phyloP scores from a whole-genome alignment of 2,888 invertebrate genomes.

The Mamestra brassicae region DNA sequence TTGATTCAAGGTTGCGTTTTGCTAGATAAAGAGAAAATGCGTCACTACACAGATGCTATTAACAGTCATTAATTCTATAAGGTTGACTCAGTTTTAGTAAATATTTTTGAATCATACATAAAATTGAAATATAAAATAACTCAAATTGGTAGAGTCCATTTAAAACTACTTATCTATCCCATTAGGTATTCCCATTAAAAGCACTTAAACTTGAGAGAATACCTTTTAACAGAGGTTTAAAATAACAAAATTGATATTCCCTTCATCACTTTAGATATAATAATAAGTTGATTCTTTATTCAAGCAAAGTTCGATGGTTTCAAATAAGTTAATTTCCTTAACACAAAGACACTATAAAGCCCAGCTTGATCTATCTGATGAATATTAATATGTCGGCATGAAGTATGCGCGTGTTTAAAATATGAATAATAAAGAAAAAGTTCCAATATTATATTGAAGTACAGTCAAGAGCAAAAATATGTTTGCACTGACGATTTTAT shows the following conservation, averaged over 20 bases:
- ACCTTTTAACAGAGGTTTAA: slow-evolving; percentile 16
- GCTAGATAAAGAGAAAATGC: background rate
- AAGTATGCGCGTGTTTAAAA: slow-evolving; percentile 66
- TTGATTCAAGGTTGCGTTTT: background rate
- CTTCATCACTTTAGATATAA: slow-evolving; percentile 3
- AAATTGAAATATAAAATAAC: slow-evolving; percentile 13
- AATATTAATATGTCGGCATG: slow-evolving; percentile 65
- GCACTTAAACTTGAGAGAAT: slow-evolving; percentile 23
- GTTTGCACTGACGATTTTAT: background rate
- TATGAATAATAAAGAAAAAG: slow-evolving; percentile 66
- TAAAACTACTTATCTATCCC: slow-evolving; percentile 21
- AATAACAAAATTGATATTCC: slow-evolving; percentile 19
- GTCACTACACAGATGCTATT: background rate
- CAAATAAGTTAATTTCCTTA: slow-evolving; percentile 56
- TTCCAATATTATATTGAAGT: slow-evolving; percentile 57
- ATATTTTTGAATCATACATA: background rate
- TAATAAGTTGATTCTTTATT: slow-evolving; percentile 26
- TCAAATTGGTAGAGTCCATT: slow-evolving; percentile 15
- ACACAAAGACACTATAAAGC: slow-evolving; percentile 53
- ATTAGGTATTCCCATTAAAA: slow-evolving; percentile 24
- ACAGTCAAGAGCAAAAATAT: slow-evolving; percentile 16
- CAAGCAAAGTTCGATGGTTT: slow-evolving; percentile 33
- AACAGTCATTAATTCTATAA: background rate
- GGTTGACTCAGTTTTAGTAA: background rate
- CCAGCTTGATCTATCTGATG: slow-evolving; percentile 52